phyloP scores from a whole-genome alignment of 1,140 invertebrate species.

The Choristoneura fumiferana region DNA sequence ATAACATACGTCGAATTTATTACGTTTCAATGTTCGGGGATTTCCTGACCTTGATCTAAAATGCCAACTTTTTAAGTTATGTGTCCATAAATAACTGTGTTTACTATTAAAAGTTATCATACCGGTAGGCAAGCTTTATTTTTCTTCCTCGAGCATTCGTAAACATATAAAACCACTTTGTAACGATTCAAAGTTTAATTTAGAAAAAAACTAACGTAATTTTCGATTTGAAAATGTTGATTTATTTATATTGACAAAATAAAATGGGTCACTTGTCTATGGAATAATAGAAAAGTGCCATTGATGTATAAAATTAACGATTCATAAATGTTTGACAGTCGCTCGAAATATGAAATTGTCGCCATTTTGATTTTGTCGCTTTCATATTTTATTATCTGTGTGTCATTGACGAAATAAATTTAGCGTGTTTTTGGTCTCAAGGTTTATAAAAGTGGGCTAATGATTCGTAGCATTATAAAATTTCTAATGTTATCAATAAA shows the following conservation, averaged over 20 bases:
- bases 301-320: constrained; percentile 1
- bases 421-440: neutral
- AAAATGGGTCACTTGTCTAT: neutral
- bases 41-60: constrained; percentile 2
- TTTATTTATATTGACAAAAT: neutral
- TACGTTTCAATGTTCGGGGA: neutral
- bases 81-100: constrained; percentile 5
- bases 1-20: no score
- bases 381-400: neutral
- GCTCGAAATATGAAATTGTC: constrained; percentile 2
- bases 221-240: neutral
- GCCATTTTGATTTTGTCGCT: neutral
- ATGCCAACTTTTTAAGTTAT: neutral
- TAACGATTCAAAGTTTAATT: no score
- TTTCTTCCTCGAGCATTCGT: neutral
- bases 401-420: constrained; percentile 1
- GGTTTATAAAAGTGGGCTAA: constrained; percentile 14
- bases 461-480: constrained; percentile 7
- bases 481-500: constrained; percentile 10
- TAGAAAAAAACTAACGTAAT: neutral
- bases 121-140: neutral
- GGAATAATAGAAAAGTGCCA: neutral
- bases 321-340: neutral
- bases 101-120: constrained; percentile 3
- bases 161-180: neutral